These are phyloP conservation scores for Bubalus kerabau DNA, from an alignment of 2,113 vertebrate genomes.

Conservation along the genomic window DNA sequence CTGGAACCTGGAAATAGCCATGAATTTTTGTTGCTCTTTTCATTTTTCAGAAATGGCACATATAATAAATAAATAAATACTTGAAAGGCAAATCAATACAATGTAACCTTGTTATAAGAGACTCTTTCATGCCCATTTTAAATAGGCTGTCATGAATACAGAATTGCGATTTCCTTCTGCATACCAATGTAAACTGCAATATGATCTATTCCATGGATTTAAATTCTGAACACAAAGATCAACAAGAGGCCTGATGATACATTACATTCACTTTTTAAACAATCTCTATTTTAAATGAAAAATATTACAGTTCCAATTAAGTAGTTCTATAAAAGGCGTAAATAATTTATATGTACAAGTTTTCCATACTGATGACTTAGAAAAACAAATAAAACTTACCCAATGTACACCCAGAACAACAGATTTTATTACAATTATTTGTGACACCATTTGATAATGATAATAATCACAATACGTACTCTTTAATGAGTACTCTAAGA, in stretches of 20 bases:
- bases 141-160: slow-evolving; percentile 62
- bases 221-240: not conserved
- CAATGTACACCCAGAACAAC: not conserved
- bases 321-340: not conserved
- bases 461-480: not conserved
- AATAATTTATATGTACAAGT: not conserved
- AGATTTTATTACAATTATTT: not conserved
- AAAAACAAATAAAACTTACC: slow-evolving; percentile 24
- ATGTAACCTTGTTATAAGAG: slow-evolving; percentile 66
- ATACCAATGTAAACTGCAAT: slow-evolving; percentile 10
- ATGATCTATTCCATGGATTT: not conserved
- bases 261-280: not conserved
- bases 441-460: not conserved
- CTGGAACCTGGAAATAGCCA: not conserved
- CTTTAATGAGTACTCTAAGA: not conserved
- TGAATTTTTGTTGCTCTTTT: slow-evolving; percentile 23
- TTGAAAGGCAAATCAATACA: slow-evolving; percentile 65
- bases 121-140: slow-evolving; percentile 65
- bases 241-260: not conserved
- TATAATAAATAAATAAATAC: slow-evolving; percentile 68
- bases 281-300: not conserved
- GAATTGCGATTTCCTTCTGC: slow-evolving; percentile 38
- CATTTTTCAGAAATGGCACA: slow-evolving; percentile 48
- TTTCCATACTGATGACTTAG: not conserved
- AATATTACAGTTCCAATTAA: not conserved